These are phyloP conservation scores for Scaptomyza cyrtandrae DNA, from an alignment of 2,888 invertebrate species.

Conservation along the genomic window DNA sequence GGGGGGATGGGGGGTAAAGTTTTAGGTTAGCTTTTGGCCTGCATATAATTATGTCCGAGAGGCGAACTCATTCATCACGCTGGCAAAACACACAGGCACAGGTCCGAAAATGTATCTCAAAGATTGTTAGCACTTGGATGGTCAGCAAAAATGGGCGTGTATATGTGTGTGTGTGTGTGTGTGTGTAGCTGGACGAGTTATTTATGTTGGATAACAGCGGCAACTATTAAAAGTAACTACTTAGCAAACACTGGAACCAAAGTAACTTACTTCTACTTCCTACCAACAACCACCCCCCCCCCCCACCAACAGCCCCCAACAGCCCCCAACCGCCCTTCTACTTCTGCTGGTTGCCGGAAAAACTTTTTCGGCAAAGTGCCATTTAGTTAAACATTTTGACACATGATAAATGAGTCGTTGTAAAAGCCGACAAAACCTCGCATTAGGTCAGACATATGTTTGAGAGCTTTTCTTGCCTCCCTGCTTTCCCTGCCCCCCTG, in stretches of 20 bases:
- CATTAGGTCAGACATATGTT: slow-evolving; percentile 58
- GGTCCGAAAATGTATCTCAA: slow-evolving; percentile 66
- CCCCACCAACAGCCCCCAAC: no score
- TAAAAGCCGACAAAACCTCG: slow-evolving; percentile 46
- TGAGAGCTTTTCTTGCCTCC: slow-evolving; percentile 1
- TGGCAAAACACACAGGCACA: slow-evolving; percentile 46
- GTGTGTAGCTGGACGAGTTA: slow-evolving; percentile 52
- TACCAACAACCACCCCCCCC: background rate
- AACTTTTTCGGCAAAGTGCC: slow-evolving; percentile 78
- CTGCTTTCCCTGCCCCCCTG: background rate
- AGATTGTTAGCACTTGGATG: slow-evolving; percentile 74
- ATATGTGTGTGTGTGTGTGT: background rate
- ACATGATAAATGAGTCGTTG: slow-evolving; percentile 78
- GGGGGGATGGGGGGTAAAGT: background rate
- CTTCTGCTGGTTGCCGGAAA: slow-evolving; percentile 13
- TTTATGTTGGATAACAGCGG: slow-evolving; percentile 66
- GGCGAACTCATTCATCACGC: slow-evolving; percentile 46
- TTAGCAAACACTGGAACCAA: slow-evolving; percentile 68
- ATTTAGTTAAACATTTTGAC: slow-evolving; percentile 81
- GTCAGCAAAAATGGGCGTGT: slow-evolving; percentile 18
- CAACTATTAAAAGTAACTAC: slow-evolving; percentile 80
- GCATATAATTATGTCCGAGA: slow-evolving; percentile 69
- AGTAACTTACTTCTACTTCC: background rate
- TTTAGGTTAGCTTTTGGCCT: slow-evolving; percentile 17
- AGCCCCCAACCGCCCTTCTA: background rate